These are phyloP conservation scores for Liparis tanakae DNA, from an alignment of 2,797 vertebrate genomes.

Conservation along the genomic window DNA sequence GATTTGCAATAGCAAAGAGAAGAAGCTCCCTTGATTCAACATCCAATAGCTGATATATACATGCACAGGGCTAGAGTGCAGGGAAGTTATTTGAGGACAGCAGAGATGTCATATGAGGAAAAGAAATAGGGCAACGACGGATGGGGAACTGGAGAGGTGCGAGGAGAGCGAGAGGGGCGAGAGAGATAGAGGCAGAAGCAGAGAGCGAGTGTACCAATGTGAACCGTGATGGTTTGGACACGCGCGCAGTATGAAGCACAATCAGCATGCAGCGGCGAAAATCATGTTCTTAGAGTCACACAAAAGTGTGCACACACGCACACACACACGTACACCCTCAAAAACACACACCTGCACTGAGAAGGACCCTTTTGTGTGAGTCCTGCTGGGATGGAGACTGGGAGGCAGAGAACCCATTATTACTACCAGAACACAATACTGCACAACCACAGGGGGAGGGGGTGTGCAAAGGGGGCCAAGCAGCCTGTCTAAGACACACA, in stretches of 20 bases:
- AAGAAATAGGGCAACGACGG: constrained; percentile 56
- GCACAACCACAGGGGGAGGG: constrained; percentile 64
- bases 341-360: constrained; percentile 38
- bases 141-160: constrained; percentile 46
- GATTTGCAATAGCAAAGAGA: constrained; percentile 46
- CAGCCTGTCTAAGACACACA: constrained; percentile 68
- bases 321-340: constrained; percentile 29
- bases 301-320: constrained; percentile 33
- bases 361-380: constrained; percentile 67
- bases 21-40: constrained; percentile 47
- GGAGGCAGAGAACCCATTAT: constrained; percentile 75
- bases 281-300: constrained; percentile 72
- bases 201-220: constrained; percentile 69
- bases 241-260: constrained; percentile 73
- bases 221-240: constrained; percentile 81
- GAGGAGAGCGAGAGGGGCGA: constrained; percentile 28
- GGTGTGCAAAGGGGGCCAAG: constrained; percentile 48
- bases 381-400: constrained; percentile 73
- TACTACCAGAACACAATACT: constrained; percentile 79
- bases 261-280: constrained; percentile 73
- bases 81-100: constrained; percentile 58
- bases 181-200: constrained; percentile 36
- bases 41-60: constrained; percentile 48
- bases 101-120: constrained; percentile 61
- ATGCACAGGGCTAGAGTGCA: constrained; percentile 18